These are phyloP conservation scores for Oostethus manadensis DNA, from an alignment of 2,113 vertebrate genomes.

Conservation along the genomic window DNA sequence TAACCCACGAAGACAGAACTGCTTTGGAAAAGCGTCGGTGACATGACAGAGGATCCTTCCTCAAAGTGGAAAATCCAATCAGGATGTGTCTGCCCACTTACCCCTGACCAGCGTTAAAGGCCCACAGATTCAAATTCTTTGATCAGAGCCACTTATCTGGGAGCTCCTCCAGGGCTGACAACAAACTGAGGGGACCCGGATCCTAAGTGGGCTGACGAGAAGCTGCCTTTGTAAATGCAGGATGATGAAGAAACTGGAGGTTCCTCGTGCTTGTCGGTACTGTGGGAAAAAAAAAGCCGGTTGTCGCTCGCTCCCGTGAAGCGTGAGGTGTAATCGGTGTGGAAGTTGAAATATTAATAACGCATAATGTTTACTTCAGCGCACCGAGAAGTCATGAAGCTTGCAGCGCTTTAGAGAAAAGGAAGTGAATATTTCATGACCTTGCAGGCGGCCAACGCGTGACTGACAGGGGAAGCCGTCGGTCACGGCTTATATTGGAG, in stretches of 20 bases:
- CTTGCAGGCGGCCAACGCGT: conserved; percentile 8
- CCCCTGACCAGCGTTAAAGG: conserved; percentile 21
- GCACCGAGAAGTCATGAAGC: conserved; percentile 34
- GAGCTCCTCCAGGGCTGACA: conserved; percentile 26
- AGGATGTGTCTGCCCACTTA: conserved; percentile 33
- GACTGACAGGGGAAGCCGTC: conserved; percentile 14
- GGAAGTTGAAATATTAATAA: conserved; percentile 50
- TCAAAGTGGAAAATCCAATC: conserved; percentile 64
- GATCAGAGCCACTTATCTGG: conserved; percentile 33
- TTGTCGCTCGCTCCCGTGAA: not conserved
- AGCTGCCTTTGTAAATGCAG: conserved; percentile 4
- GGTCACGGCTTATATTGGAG: conserved; percentile 23
- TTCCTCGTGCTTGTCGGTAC: not conserved
- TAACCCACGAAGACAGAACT: conserved; percentile 48
- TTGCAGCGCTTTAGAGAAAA: conserved; percentile 29
- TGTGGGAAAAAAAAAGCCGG: too few relatives aligned
- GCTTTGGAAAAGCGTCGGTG: conserved; percentile 45
- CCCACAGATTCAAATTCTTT: conserved; percentile 51
- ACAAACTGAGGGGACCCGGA: conserved; percentile 36
- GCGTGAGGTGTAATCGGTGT: conserved; percentile 15
- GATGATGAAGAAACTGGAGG: not conserved
- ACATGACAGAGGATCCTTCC: conserved; percentile 50
- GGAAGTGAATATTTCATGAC: conserved; percentile 46
- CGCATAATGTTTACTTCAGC: conserved; percentile 42
- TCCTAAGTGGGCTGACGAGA: conserved; percentile 20